A percentile compares a stretch with the other conserved stretches of the same genome.
phyloP scores from a whole-genome alignment of 2,888 invertebrate species.

The Acanthosoma haemorrhoidale region DNA sequence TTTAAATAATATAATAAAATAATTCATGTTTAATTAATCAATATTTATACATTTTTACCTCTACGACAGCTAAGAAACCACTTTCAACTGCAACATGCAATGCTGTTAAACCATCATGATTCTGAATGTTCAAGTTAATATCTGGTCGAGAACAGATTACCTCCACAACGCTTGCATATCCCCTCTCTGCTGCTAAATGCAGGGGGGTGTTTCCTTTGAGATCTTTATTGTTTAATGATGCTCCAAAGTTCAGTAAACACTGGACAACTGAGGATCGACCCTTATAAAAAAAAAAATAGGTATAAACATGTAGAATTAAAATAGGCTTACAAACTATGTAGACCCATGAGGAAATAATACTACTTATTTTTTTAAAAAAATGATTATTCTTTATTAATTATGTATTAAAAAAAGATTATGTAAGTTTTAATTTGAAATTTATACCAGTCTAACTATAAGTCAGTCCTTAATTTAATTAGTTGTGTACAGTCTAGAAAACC shows the following conservation, averaged over 20 bases:
- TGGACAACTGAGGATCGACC: constrained; percentile 42
- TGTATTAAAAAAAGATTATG: too few relatives aligned
- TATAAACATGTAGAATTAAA: too few relatives aligned
- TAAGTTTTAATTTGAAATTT: too few relatives aligned
- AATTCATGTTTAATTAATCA: too few relatives aligned
- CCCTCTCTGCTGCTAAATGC: constrained; percentile 47
- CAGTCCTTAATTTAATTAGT: too few relatives aligned
- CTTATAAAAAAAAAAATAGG: constrained; percentile 3
- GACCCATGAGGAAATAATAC: too few relatives aligned
- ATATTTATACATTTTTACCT: constrained; percentile 36
- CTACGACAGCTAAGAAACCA: constrained; percentile 45
- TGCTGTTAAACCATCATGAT: constrained; percentile 45
- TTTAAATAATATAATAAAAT: too few relatives aligned
- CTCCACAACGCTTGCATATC: constrained; percentile 46
- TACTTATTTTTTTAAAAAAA: too few relatives aligned
- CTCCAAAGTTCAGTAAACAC: constrained; percentile 44
- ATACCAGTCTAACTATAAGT: too few relatives aligned
- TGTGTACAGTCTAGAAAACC: too few relatives aligned
- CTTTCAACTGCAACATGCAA: constrained; percentile 48
- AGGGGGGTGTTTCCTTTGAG: constrained; percentile 47
- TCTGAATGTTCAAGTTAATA: constrained; percentile 45
- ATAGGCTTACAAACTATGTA: too few relatives aligned
- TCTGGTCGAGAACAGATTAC: constrained; percentile 44
- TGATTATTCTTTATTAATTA: too few relatives aligned
- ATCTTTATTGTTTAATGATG: constrained; percentile 45